These are phyloP conservation scores for Oxyruncus cristatus DNA, from an alignment of 2,113 vertebrate genomes.

Conservation along the genomic window DNA sequence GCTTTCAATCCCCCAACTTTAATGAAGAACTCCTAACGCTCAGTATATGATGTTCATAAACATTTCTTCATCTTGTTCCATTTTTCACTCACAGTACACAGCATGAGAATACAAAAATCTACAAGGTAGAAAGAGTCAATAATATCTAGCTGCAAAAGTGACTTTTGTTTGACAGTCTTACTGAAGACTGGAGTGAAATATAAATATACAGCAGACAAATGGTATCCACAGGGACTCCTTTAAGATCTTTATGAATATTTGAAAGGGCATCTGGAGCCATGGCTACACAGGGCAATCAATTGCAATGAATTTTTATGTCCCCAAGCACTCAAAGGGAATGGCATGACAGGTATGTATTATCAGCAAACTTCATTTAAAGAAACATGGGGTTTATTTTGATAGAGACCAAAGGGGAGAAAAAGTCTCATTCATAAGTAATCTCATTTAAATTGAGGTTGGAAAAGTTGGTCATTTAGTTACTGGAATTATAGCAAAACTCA, in stretches of 20 bases:
- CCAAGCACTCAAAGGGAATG: not conserved
- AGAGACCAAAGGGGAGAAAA: not conserved
- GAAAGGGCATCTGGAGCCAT: conserved; percentile 48
- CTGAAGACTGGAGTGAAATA: conserved; percentile 33
- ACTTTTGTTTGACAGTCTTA: conserved; percentile 58
- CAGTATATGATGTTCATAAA: not conserved
- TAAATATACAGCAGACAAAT: conserved; percentile 46
- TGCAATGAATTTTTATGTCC: conserved; percentile 63
- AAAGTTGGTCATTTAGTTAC: conserved; percentile 33
- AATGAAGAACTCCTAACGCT: not conserved
- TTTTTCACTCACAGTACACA: not conserved
- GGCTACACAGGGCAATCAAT: conserved; percentile 52
- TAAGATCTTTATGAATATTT: conserved; percentile 69
- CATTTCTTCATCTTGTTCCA: conserved; percentile 8
- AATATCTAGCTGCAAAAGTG: conserved; percentile 7
- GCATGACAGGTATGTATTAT: conserved; percentile 32
- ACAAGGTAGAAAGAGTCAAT: conserved; percentile 31
- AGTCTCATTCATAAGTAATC: not conserved
- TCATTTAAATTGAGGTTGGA: not conserved
- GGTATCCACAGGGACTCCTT: conserved; percentile 23
- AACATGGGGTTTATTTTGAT: not conserved
- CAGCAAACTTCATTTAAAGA: conserved; percentile 35
- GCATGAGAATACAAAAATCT: not conserved
- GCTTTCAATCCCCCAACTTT: not conserved
- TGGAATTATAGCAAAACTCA: not conserved